Percentiles rank a stretch among this genome's conserved stretches.
Conservation (phyloP, 1,140 invertebrate species). For the Apocrypta bakeri region DNA sequence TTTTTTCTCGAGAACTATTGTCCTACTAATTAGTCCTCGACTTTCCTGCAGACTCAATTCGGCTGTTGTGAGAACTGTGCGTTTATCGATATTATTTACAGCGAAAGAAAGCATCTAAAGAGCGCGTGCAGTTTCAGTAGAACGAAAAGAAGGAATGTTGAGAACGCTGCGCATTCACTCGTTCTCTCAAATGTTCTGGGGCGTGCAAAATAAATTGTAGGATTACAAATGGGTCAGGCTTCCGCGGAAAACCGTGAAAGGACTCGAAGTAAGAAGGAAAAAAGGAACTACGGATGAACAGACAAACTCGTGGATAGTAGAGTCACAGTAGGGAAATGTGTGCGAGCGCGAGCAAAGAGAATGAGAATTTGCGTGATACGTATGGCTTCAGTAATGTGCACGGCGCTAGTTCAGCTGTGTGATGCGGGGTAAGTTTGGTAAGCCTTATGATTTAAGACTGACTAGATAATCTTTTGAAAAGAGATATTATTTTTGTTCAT, state of each 20-base stretch:
- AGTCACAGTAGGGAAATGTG: no score
- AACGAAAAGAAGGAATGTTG: background rate
- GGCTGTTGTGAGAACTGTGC: constrained; percentile 34
- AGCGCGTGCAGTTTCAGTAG: background rate
- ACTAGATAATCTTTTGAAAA: constrained; percentile 28
- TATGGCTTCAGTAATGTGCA: constrained; percentile 32
- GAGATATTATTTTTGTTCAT: background rate
- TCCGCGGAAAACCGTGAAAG: constrained; percentile 12
- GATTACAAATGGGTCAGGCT: constrained; percentile 42
- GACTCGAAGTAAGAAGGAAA: constrained; percentile 44
- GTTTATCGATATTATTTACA: constrained; percentile 53
- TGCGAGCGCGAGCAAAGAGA: background rate
- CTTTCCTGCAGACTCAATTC: constrained; percentile 39
- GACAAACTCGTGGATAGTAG: background rate
- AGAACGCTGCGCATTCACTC: background rate
- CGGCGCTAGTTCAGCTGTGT: constrained; percentile 27
- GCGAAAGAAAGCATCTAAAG: background rate
- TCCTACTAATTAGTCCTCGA: no score
- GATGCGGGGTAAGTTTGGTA: constrained; percentile 32
- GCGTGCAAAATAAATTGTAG: constrained; percentile 51
- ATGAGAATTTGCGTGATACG: background rate
- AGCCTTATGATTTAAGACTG: constrained; percentile 40
- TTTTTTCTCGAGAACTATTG: no score
- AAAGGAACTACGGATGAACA: background rate
- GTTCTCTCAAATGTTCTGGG: constrained; percentile 34